Conservation (phyloP, 2,113 vertebrate species). For the Myotis yumanensis region DNA sequence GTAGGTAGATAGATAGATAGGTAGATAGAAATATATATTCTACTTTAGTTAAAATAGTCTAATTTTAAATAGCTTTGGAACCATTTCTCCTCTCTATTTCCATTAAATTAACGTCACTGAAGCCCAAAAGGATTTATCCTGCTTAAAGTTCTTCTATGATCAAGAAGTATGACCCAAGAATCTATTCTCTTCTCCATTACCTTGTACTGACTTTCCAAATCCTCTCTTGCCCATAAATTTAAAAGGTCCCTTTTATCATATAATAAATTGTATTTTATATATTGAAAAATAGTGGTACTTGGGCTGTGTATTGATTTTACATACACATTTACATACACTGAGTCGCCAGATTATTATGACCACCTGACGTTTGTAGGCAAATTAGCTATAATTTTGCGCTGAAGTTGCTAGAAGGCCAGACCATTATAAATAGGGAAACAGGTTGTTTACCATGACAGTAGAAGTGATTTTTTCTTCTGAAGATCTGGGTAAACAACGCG, state of each 20-base stretch:
- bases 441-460: too few species aligned
- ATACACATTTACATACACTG: background rate
- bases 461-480: too few species aligned
- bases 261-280: background rate
- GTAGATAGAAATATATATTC: background rate
- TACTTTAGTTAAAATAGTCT: slow-evolving; percentile 13
- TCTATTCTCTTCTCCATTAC: background rate
- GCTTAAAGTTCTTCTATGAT: background rate
- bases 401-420: too few species aligned
- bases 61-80: slow-evolving; percentile 43
- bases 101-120: background rate
- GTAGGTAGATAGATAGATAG: too few species aligned
- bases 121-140: background rate
- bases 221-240: background rate
- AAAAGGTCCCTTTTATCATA: background rate
- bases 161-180: background rate
- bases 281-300: background rate
- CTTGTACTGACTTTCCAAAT: background rate
- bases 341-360: too few species aligned
- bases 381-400: too few species aligned
- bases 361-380: too few species aligned
- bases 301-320: background rate
- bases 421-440: too few species aligned
- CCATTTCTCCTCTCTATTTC: background rate
- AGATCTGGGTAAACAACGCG: too few species aligned